phyloP scores from a whole-genome alignment of 2,797 vertebrate species.

The Nannoperca obscura region DNA sequence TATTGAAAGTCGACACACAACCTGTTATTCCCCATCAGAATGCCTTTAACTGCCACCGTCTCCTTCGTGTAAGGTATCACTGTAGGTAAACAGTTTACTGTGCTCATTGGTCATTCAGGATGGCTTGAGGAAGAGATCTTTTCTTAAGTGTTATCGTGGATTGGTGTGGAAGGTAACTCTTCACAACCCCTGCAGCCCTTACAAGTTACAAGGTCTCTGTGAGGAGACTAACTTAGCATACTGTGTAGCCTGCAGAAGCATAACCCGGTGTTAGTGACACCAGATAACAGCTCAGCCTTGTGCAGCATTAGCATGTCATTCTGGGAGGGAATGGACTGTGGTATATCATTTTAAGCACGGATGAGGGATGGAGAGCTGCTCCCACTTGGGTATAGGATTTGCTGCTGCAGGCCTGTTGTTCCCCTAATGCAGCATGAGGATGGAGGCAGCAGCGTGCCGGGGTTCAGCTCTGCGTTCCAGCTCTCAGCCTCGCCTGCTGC shows the following conservation, averaged over 20 bases:
- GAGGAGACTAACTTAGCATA: conserved; percentile 19
- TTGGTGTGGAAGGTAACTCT: not conserved
- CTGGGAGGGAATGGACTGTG: conserved; percentile 47
- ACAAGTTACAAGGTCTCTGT: not conserved
- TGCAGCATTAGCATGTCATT: conserved; percentile 49
- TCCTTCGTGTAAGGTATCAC: not conserved
- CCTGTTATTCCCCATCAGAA: not conserved
- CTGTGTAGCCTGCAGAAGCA: conserved; percentile 25
- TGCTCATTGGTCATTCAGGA: not conserved
- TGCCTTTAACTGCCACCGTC: not conserved
- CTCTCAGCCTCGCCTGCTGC: conserved; percentile 50
- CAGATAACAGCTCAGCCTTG: conserved; percentile 42
- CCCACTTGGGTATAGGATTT: conserved; percentile 67
- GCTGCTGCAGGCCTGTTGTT: conserved; percentile 66
- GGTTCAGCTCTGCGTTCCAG: conserved; percentile 58
- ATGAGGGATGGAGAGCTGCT: conserved; percentile 58
- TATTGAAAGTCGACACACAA: not conserved
- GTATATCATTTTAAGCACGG: conserved; percentile 66
- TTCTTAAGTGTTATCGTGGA: not conserved
- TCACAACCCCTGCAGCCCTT: not conserved
- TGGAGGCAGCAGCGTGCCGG: conserved; percentile 43
- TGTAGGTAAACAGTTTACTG: not conserved
- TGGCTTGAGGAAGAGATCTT: not conserved
- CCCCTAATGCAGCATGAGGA: conserved; percentile 72
- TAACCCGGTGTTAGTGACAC: conserved; percentile 41